Conservation (phyloP, 2,797 vertebrate genomes). For the Karalla daura region DNA sequence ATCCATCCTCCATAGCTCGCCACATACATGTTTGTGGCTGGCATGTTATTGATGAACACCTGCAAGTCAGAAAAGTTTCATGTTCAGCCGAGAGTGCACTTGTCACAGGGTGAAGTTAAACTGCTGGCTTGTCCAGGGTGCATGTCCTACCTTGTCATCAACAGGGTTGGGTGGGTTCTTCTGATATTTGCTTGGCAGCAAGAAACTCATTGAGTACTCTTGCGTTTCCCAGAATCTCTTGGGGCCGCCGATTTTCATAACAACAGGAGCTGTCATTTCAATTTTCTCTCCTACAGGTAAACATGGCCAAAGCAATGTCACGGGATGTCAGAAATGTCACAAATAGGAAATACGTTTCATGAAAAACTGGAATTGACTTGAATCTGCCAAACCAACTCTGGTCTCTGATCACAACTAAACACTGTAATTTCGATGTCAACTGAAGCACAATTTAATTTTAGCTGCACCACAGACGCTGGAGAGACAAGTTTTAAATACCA, state of each 20-base stretch:
- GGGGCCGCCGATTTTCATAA: constrained; percentile 45
- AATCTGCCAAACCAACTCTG: constrained; percentile 1
- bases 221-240: neutral
- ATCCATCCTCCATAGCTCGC: constrained; percentile 70
- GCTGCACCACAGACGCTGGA: neutral
- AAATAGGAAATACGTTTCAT: neutral
- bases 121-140: neutral
- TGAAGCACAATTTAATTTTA: constrained; percentile 17
- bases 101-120: no score
- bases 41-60: constrained; percentile 67
- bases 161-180: constrained; percentile 64
- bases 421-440: constrained; percentile 31
- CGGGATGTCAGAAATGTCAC: neutral
- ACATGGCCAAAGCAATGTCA: neutral
- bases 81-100: neutral
- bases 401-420: constrained; percentile 10
- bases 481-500: neutral
- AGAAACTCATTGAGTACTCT: constrained; percentile 74
- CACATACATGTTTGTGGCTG: constrained; percentile 71
- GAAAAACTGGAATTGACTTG: neutral
- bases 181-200: constrained; percentile 79
- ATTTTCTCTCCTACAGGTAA: constrained; percentile 67
- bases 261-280: constrained; percentile 79
- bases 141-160: constrained; percentile 58
- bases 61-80: constrained; percentile 43